A percentile compares a stretch with the other conserved stretches of the same genome.
Evolutionary conservation across 2,113 vertebrate species (phyloP).

Genomic region (Fukomys damarensis): DNA sequence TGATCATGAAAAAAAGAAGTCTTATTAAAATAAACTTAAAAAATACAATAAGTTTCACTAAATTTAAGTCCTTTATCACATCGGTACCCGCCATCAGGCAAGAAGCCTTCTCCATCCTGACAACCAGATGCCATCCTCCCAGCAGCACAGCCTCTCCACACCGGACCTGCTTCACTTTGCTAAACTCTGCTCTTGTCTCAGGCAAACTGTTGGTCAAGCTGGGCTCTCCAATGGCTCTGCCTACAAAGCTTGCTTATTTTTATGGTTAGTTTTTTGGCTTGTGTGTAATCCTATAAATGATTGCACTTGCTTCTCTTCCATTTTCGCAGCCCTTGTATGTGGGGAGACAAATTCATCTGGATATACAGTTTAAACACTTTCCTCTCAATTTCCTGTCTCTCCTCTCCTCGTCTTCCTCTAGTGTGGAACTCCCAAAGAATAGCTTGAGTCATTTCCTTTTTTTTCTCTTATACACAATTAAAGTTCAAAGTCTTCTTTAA

Average conservation of each 20-base stretch:
- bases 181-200: not conserved
- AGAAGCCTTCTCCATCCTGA: not conserved
- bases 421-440: not conserved
- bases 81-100: fast-evolving
- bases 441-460: not conserved
- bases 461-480: not conserved
- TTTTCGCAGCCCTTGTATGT: not conserved
- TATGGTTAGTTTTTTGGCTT: not conserved
- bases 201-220: not conserved
- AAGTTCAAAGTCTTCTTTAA: not conserved
- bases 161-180: not conserved
- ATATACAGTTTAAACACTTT: not conserved
- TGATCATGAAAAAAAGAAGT: not conserved
- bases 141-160: not conserved
- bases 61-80: not conserved
- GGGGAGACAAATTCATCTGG: not conserved
- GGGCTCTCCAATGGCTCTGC: not conserved
- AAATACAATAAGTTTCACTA: not conserved
- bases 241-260: not conserved
- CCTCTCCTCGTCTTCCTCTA: not conserved
- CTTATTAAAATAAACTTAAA: not conserved
- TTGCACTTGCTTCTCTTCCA: not conserved
- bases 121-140: not conserved
- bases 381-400: not conserved
- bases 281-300: not conserved